Percentiles rank a stretch among this genome's conserved stretches.
These are phyloP conservation scores for Garrulus glandarius DNA, from an alignment of 2,797 vertebrate genomes.

Conservation along the genomic window DNA sequence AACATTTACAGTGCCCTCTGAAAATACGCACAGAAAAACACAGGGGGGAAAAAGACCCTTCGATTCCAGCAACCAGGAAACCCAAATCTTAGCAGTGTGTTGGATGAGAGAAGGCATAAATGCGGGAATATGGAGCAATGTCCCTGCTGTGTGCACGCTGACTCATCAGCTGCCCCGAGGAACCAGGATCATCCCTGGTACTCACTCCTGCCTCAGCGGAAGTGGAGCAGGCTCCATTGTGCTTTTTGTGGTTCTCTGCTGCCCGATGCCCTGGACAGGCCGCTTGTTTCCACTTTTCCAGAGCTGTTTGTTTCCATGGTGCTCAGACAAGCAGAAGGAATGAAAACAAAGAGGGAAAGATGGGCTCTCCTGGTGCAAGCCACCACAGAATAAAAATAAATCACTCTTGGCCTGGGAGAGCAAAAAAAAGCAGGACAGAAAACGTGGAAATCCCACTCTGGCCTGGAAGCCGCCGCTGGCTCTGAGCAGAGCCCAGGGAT, in stretches of 20 bases:
- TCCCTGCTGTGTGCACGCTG: accelerated
- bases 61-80: neutral
- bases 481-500: neutral
- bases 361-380: neutral
- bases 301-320: neutral
- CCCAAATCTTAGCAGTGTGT: neutral
- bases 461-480: neutral
- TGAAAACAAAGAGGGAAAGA: neutral
- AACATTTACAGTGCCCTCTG: neutral
- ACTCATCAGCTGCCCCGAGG: neutral
- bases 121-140: neutral
- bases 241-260: neutral
- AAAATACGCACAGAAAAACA: neutral
- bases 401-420: neutral
- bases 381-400: neutral
- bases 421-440: neutral
- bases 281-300: neutral
- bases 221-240: neutral
- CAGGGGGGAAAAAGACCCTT: accelerated
- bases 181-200: neutral
- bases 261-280: neutral
- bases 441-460: neutral
- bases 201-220: neutral
- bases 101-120: neutral
- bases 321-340: neutral